Base-by-base conservation (phyloP, 1,140 invertebrate genomes). In the Drosophila rhopaloa region DNA sequence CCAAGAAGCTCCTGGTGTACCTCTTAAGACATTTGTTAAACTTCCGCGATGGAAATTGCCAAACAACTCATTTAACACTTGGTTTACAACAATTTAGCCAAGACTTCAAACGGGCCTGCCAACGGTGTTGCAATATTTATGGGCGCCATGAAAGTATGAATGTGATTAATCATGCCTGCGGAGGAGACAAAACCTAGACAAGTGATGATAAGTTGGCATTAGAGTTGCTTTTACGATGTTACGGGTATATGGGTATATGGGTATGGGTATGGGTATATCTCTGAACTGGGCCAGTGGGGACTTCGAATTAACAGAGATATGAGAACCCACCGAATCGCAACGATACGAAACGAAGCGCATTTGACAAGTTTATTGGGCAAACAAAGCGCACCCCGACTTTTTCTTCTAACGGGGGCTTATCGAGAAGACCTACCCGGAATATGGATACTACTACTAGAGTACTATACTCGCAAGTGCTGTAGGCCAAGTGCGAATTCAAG, bases 291-390 rank as follows among this genome's bases (percentile, higher is more conserved):
- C 66, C 83, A 86, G 79, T 86, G 66, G 67, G 75, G 81, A 70
- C 57, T 88, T 65, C 75, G 78, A 86, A 86, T 86, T 86, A 86
- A 86, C 83, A 82, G 53, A 55, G 65, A 66, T 76, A 86, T 65
- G 82, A 86, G 79, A 85, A 81, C 53, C 65, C 47, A 48, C 4
- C 66, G 66, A 72, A 72, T 72, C 65, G 68, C 66, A 72, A 53
- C 61, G 61, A 68, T 66, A 66, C 65, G 47, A 68, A 68, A 57
- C 53, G 37, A 66, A 71, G 67, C 66, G 66, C 53, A 72, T 71
- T 72, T 72, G 68, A 71, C 66, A 71, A 71, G 68, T 72, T 72
- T 72, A 71, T 72, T 72, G 50, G 79, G 38, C 59, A 86, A 85
- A 85, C 56, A 86, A n/a, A 44, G 43, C 82, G 68, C 82, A 58